These are phyloP conservation scores for Cladopsammia gracilis DNA, from an alignment of 64 coral and sea anemone species.

Conservation along the genomic window DNA sequence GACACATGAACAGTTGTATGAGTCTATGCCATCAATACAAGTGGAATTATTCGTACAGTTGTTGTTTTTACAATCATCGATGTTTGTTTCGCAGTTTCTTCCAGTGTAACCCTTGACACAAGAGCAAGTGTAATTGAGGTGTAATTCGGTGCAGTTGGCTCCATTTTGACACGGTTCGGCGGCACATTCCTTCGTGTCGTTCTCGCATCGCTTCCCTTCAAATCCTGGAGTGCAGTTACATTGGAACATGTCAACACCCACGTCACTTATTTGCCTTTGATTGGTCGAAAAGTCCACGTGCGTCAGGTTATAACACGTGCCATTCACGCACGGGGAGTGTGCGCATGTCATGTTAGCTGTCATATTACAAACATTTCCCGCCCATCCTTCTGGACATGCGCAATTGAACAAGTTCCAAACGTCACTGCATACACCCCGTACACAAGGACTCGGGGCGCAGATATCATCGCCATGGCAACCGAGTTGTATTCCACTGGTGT, in stretches of 20 bases:
- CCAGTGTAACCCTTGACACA: slow-evolving; percentile 78
- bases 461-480: slow-evolving; percentile 89
- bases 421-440: slow-evolving; percentile 77
- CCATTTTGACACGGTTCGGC: slow-evolving; percentile 77
- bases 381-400: slow-evolving; percentile 74
- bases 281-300: slow-evolving; percentile 27
- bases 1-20: slow-evolving; percentile 81
- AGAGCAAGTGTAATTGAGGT: slow-evolving; percentile 84
- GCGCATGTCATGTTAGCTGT: slow-evolving; percentile 95
- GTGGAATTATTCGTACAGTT: slow-evolving; percentile 88
- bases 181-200: slow-evolving; percentile 78
- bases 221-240: slow-evolving; percentile 84
- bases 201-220: slow-evolving; percentile 81
- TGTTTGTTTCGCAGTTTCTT: slow-evolving; percentile 75
- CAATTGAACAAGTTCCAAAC: slow-evolving; percentile 81
- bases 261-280: slow-evolving; percentile 77
- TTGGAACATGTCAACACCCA: slow-evolving; percentile 83
- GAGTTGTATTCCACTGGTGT: background rate
- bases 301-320: slow-evolving; percentile 75
- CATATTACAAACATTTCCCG: slow-evolving; percentile 75
- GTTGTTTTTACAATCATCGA: slow-evolving; percentile 77
- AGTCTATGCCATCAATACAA: slow-evolving; percentile 71
- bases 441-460: slow-evolving; percentile 72
- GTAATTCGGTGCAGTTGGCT: slow-evolving; percentile 82
- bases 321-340: slow-evolving; percentile 84